These are phyloP conservation scores for Oostethus manadensis DNA, from an alignment of 2,113 vertebrate species.

Conservation along the genomic window DNA sequence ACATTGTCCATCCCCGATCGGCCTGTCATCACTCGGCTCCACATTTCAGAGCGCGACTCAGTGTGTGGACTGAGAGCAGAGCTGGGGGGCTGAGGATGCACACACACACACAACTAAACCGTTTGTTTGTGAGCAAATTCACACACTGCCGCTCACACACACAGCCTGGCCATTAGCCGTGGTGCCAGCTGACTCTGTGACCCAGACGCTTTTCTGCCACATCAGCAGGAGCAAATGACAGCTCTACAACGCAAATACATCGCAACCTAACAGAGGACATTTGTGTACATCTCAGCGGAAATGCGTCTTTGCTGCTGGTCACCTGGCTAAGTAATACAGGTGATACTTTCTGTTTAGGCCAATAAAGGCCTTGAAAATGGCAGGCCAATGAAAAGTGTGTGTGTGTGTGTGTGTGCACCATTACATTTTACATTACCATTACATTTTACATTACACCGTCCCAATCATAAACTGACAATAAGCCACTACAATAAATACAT, in stretches of 20 bases:
- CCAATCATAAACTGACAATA: too few relatives aligned
- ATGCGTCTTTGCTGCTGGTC: conserved; percentile 39
- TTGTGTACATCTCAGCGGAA: conserved; percentile 22
- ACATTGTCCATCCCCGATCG: conserved; percentile 72
- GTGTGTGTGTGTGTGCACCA: not conserved
- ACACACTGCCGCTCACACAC: conserved; percentile 10
- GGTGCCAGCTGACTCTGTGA: conserved; percentile 79
- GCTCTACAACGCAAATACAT: conserved; percentile 31
- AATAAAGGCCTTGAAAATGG: not conserved
- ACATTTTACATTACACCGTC: too few relatives aligned
- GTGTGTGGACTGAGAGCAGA: conserved; percentile 49
- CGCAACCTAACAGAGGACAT: conserved; percentile 9
- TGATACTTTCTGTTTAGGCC: conserved; percentile 11
- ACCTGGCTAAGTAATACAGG: conserved; percentile 27
- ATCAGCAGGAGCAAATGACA: conserved; percentile 72
- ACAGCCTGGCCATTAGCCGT: conserved; percentile 66
- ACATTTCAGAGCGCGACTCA: conserved; percentile 66
- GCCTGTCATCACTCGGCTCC: conserved; percentile 74
- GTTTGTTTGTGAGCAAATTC: not conserved
- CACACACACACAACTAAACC: conserved; percentile 31
- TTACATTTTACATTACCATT: too few relatives aligned
- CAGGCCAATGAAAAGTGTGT: not conserved
- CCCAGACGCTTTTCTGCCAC: conserved; percentile 74
- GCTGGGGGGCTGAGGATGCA: conserved; percentile 29
- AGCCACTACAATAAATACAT: too few relatives aligned